Percentiles rank a stretch among this genome's conserved stretches.
phyloP scores from a whole-genome alignment of 2,113 vertebrate genomes.

The Sinocyclocheilus maitianheensis region DNA sequence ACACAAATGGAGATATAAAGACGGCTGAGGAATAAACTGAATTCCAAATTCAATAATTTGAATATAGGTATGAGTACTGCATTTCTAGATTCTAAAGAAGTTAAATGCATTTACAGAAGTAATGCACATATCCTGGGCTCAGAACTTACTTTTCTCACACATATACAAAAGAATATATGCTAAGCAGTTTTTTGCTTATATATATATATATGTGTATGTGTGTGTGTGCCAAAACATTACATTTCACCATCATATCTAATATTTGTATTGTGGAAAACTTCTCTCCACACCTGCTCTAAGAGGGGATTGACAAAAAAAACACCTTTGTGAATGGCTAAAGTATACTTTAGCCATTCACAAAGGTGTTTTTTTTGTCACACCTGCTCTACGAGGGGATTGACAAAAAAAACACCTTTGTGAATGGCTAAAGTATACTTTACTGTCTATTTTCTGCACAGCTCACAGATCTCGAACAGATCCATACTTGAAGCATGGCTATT shows the following conservation, averaged over 20 bases:
- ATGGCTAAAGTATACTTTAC: not conserved
- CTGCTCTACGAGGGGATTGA: not conserved
- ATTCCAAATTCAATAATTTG: slow-evolving; percentile 16
- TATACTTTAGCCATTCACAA: no score
- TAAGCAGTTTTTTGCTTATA: no score
- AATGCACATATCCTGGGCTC: not conserved
- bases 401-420: not conserved
- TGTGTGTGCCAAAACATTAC: no score
- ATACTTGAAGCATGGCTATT: not conserved
- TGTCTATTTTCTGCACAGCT: slow-evolving; percentile 29
- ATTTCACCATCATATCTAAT: no score
- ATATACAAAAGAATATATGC: not conserved
- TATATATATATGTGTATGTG: no score
- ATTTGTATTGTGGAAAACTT: no score
- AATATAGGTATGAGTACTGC: not conserved
- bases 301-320: slow-evolving; percentile 24
- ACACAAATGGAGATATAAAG: not conserved
- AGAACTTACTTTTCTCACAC: not conserved
- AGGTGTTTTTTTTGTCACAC: no score
- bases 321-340: not conserved
- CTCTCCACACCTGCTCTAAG: not conserved
- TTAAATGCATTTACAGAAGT: slow-evolving; percentile 5
- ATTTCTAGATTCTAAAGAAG: not conserved
- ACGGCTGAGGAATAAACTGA: not conserved
- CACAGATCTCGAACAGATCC: slow-evolving; percentile 36